A percentile compares a stretch with the other conserved stretches of the same genome.
These are phyloP conservation scores for Hypotaenidia philippensis DNA, from an alignment of 2,797 vertebrate genomes.

Conservation along the genomic window DNA sequence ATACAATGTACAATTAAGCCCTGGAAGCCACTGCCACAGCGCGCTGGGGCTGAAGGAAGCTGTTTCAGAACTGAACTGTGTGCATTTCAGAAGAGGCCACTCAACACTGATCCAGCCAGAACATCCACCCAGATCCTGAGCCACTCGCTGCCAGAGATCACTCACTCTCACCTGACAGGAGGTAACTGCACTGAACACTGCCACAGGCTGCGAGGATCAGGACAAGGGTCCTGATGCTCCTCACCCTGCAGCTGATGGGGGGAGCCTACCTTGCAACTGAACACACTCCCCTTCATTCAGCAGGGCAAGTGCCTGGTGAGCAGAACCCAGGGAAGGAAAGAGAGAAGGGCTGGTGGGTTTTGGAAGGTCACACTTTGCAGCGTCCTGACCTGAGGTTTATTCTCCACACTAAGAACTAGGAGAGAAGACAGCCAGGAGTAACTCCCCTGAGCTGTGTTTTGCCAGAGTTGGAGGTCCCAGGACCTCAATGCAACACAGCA, in stretches of 20 bases:
- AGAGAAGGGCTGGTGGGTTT: not conserved
- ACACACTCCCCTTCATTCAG: rapidly evolving
- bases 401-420: not conserved
- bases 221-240: rapidly evolving
- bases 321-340: not conserved
- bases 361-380: not conserved
- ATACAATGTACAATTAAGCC: not conserved
- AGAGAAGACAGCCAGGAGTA: not conserved
- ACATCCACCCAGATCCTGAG: not conserved
- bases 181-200: not conserved
- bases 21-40: not conserved
- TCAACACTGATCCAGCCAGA: not conserved
- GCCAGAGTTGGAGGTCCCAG: not conserved
- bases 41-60: not conserved
- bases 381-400: not conserved
- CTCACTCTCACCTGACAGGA: not conserved
- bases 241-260: not conserved
- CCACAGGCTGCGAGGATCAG: not conserved
- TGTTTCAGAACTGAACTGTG: not conserved
- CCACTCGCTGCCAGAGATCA: not conserved
- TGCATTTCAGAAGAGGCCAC: not conserved
- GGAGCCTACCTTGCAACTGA: not conserved
- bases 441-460: not conserved
- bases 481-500: rapidly evolving
- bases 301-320: rapidly evolving